Evolutionary conservation across 53 echinoderm and acorn worm species (phyloP), one percentile per base, ranked within the genome.

Genomic region (Apostichopus leukothele): DNA sequence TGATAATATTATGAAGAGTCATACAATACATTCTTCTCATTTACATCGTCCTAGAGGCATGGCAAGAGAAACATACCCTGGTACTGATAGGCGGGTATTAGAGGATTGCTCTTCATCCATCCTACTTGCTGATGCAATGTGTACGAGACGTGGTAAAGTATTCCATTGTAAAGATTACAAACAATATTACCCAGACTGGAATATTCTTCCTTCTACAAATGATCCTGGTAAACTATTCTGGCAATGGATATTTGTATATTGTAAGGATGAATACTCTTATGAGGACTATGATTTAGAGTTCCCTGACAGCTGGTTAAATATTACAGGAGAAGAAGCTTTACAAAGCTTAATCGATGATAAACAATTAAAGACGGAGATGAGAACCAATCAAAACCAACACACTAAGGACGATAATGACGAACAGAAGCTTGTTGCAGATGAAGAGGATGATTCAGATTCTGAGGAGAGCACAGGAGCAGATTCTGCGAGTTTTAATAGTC

Each of bases 11-110:
- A 10, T 55, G 6, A 13, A 18, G 5, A 8, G 21, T n/a, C 83
- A 83, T 21, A 54, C 55, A n/a, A n/a, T 12, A 9, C 83, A 83
- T 53, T 83, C 14, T 12, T 53, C 83, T 19, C 60, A 55, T 21
- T 53, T 83, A 21, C 83, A 83, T 83, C 83, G 83, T 2, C 83
- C 83, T 0, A 83, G 83, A 83, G 83, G 83, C 13, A 51, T 83
- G 11, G 52, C 53, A 16, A 20, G 83, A 3, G 83, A 16, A 83
- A 53, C 18, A 5, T 20, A 83, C 61, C 61, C 61, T 53, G 3
- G 12, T n/a, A n/a, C 5, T 9, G 11, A 83, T 0, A 23, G 52
- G 4, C 23, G 57, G 57, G 83, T 83, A 10, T n/a, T 59, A n/a
- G 83, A 83, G 60, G 83, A 83, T 53, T 83, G 83, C 52, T 55